phyloP scores from a whole-genome alignment of 2,113 vertebrate genomes.

The Mandrillus leucophaeus region DNA sequence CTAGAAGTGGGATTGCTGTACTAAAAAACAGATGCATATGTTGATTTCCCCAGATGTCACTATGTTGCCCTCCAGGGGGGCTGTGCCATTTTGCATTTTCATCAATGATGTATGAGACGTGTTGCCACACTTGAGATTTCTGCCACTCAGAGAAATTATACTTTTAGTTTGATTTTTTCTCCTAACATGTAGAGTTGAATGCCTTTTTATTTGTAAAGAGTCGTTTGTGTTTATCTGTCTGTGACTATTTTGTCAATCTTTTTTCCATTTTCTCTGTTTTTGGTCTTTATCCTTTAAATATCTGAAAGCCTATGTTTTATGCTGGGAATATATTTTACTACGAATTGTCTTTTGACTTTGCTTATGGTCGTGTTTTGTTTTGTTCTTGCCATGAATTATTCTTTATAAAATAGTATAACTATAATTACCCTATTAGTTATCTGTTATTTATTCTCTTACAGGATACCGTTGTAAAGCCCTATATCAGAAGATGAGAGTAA shows the following conservation, averaged over 20 bases:
- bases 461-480: neutral
- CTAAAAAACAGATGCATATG: neutral
- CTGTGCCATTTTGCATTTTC: neutral
- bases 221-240: neutral
- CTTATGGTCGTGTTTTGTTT: neutral
- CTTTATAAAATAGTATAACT: neutral
- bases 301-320: neutral
- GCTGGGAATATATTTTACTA: neutral
- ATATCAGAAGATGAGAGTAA: neutral
- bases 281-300: neutral
- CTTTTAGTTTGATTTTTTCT: constrained; percentile 4
- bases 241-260: neutral
- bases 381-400: neutral
- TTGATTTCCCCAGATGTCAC: neutral
- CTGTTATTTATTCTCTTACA: neutral
- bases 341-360: neutral
- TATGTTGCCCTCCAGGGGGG: neutral
- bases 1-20: neutral
- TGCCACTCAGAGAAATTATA: neutral
- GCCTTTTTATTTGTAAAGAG: neutral
- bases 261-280: neutral
- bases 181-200: neutral
- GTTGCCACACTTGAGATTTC: neutral
- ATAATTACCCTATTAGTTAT: neutral
- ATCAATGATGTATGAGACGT: neutral